A percentile compares a stretch with the other conserved stretches of the same genome.
phyloP scores from a whole-genome alignment of 1,140 invertebrate species.

The Palaemon carinicauda region DNA sequence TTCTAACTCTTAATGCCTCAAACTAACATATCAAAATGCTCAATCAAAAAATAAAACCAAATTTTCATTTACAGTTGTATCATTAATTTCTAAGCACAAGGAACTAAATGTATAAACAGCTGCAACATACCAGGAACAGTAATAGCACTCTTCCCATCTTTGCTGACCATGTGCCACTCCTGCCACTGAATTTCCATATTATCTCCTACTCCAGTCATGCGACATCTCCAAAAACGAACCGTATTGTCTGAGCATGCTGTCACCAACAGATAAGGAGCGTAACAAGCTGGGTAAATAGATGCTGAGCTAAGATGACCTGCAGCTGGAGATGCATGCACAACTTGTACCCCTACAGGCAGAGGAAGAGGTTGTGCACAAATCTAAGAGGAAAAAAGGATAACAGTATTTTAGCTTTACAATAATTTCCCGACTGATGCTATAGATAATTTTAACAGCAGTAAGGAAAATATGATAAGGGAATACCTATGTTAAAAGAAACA shows the following conservation, averaged over 20 bases:
- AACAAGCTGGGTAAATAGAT: slow-evolving; percentile 97
- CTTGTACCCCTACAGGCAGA: slow-evolving; percentile 87
- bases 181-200: slow-evolving; percentile 76
- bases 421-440: not conserved
- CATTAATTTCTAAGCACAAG: not conserved
- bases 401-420: not conserved
- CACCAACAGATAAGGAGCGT: slow-evolving; percentile 93
- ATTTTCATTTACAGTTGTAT: too few relatives aligned
- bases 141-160: slow-evolving; percentile 78
- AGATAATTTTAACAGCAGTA: too few relatives aligned
- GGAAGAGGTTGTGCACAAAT: slow-evolving; percentile 85
- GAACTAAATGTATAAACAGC: not conserved
- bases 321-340: slow-evolving; percentile 89
- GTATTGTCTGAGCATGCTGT: slow-evolving; percentile 92
- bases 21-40: too few relatives aligned
- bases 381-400: slow-evolving; percentile 62
- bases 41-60: too few relatives aligned
- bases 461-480: too few relatives aligned
- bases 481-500: too few relatives aligned
- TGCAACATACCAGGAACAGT: slow-evolving; percentile 76
- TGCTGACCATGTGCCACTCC: slow-evolving; percentile 90
- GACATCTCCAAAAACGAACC: slow-evolving; percentile 84
- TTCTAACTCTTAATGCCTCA: too few relatives aligned
- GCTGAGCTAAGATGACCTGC: slow-evolving; percentile 97
- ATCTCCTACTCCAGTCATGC: slow-evolving; percentile 71